Evolutionary conservation across 2,113 vertebrate species (phyloP).

Genomic region (pig (Sus scrofa)): T2T-Sscrofa CM000830.6:110889501-110890000

Average conservation of each 20-base stretch:
- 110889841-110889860: constrained; percentile 1
- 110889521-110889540: background rate
- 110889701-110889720: background rate
- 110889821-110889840: background rate
- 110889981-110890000: background rate
- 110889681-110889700: background rate
- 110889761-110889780: background rate
- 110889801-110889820: constrained; percentile 8
- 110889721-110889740: background rate
- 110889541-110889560: constrained; percentile 24
- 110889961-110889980: background rate
- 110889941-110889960: constrained; percentile 22
- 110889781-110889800: background rate
- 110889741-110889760: background rate
- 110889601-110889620: background rate
- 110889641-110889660: background rate
- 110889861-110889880: constrained; percentile 4
- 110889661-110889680: background rate
- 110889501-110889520: background rate
- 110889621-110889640: background rate
- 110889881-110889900: background rate
- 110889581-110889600: background rate
- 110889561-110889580: background rate
- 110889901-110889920: background rate
- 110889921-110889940: background rate